Evolutionary conservation across 2,797 vertebrate species (phyloP).

Genomic region (Setipinna tenuifilis): DNA sequence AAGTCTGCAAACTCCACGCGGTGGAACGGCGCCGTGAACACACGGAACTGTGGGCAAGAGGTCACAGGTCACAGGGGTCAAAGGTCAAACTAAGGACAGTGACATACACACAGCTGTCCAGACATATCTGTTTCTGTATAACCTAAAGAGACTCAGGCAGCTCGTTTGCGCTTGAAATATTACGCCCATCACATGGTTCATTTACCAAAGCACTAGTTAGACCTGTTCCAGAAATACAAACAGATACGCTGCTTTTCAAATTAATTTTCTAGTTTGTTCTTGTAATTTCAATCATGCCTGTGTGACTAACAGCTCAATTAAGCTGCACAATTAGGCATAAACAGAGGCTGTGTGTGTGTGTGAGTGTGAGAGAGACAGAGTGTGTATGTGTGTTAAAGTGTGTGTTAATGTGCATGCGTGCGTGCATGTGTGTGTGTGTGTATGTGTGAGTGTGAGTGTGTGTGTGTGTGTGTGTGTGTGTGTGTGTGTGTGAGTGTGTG

Average conservation of each 20-base stretch:
- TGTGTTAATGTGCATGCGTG: constrained; percentile 71
- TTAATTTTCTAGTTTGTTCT: neutral
- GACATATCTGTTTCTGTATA: too few relatives aligned
- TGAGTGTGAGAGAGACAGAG: neutral
- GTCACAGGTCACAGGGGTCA: constrained; percentile 61
- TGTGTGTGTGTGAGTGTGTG: neutral
- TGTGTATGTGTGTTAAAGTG: neutral
- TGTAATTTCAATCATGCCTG: neutral
- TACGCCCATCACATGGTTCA: too few relatives aligned
- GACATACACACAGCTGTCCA: neutral
- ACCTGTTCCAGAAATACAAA: neutral
- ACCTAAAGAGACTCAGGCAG: too few relatives aligned
- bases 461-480: too few relatives aligned
- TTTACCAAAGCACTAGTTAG: constrained; percentile 20
- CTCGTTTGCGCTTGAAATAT: too few relatives aligned
- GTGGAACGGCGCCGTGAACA: constrained; percentile 97
- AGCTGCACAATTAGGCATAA: neutral
- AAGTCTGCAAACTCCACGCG: constrained; percentile 98
- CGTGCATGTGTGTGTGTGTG: neutral
- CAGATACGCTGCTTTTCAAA: neutral
- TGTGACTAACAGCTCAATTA: constrained; percentile 15
- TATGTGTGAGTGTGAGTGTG: neutral
- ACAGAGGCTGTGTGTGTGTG: neutral
- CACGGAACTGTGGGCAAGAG: constrained; percentile 89
- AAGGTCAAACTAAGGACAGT: neutral